Evolutionary conservation across 1,140 invertebrate genomes (phyloP).

Genomic region (Octopus sinensis): DNA sequence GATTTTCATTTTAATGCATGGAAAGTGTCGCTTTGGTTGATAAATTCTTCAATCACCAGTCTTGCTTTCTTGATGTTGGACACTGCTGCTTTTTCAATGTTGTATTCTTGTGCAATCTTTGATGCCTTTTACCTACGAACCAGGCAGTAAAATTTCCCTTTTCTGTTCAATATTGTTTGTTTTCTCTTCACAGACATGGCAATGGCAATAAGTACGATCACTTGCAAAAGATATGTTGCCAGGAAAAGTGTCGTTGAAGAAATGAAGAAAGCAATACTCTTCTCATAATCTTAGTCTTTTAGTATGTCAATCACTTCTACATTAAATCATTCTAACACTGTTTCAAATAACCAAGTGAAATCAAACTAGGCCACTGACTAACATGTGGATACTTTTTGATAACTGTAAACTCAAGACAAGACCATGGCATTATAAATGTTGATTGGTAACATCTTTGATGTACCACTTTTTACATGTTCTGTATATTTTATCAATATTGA

Average conservation of each 20-base stretch:
- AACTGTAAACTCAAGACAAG: not conserved
- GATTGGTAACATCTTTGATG: too few relatives aligned
- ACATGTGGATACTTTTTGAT: conserved; percentile 6
- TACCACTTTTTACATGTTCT: too few relatives aligned
- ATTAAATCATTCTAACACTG: not conserved
- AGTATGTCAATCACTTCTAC: not conserved
- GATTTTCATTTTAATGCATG: conserved; percentile 5
- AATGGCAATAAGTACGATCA: not conserved
- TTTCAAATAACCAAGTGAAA: not conserved
- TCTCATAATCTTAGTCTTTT: not conserved
- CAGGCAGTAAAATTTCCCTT: not conserved
- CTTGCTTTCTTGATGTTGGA: conserved; percentile 4
- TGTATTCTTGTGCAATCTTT: conserved; percentile 8
- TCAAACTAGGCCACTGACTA: not conserved
- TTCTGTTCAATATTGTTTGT: not conserved
- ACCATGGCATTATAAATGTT: too few relatives aligned
- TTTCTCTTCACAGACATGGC: not conserved
- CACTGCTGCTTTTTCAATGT: conserved; percentile 7
- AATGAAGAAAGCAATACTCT: not conserved
- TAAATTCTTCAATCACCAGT: conserved; percentile 4
- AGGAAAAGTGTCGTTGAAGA: not conserved
- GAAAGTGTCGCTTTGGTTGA: conserved; percentile 4
- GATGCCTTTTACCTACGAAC: not conserved
- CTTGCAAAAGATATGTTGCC: not conserved
- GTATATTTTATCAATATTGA: too few relatives aligned